Percentiles rank a stretch among this genome's conserved stretches.
phyloP scores from a whole-genome alignment of 2,797 vertebrate species.

The Cuculus canorus region DNA sequence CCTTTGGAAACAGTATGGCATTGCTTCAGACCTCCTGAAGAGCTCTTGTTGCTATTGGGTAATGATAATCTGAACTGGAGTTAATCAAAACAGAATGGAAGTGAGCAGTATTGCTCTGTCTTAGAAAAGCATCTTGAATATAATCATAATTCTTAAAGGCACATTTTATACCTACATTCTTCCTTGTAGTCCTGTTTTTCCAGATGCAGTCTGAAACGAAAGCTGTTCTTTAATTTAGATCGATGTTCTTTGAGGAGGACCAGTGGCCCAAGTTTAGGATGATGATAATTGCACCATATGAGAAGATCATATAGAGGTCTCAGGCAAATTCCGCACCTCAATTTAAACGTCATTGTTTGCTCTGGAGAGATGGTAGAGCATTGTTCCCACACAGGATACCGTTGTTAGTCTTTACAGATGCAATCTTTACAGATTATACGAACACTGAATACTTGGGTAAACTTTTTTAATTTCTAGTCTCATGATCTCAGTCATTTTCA shows the following conservation, averaged over 20 bases:
- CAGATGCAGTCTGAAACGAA: neutral
- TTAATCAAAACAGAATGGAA: neutral
- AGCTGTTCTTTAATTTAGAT: neutral
- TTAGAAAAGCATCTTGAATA: neutral
- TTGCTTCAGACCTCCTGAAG: neutral
- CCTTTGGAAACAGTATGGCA: neutral
- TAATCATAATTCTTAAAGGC: neutral
- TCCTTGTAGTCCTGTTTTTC: neutral
- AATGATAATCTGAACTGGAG: neutral
- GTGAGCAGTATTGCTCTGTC: neutral
- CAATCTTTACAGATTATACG: neutral
- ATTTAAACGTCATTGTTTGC: neutral
- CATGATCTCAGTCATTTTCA: neutral
- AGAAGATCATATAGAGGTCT: neutral
- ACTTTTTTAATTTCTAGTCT: neutral
- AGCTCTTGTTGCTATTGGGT: neutral
- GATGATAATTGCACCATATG: neutral
- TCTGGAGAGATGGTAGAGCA: neutral
- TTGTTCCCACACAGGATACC: neutral
- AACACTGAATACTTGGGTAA: neutral
- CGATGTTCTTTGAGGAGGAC: neutral
- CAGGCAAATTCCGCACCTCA: rapidly evolving
- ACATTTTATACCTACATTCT: neutral
- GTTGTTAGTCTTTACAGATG: neutral
- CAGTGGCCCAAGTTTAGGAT: neutral